Percentiles rank a stretch among this genome's conserved stretches.
Evolutionary conservation across 2,113 vertebrate species (phyloP).

Genomic region (Myocastor coypus): DNA sequence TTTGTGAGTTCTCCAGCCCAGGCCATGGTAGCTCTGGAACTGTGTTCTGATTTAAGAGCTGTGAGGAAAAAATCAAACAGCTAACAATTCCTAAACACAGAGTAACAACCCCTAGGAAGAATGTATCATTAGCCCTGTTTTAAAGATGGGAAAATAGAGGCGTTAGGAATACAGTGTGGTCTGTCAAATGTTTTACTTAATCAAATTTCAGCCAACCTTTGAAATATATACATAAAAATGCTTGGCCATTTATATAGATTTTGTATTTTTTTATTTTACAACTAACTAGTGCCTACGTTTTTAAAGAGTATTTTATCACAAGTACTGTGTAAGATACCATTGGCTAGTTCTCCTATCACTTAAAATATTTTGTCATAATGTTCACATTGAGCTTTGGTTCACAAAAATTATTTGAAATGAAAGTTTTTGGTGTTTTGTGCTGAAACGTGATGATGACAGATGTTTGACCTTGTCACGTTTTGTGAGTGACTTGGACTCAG

Average conservation of each 20-base stretch:
- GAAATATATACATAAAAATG: background rate
- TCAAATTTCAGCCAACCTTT: slow-evolving; percentile 31
- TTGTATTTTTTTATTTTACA: background rate
- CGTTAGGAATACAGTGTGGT: background rate
- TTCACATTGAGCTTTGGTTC: slow-evolving; percentile 40
- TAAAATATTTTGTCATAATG: slow-evolving; percentile 23
- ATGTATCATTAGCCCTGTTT: background rate
- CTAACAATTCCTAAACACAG: background rate
- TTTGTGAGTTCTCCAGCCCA: background rate
- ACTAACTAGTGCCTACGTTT: background rate
- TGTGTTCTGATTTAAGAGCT: background rate
- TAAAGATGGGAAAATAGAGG: slow-evolving; percentile 4
- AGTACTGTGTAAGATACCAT: background rate
- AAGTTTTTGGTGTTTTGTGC: background rate
- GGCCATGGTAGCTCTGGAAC: background rate
- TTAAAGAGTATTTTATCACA: slow-evolving; percentile 53
- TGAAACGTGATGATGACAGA: background rate
- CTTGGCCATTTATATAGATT: slow-evolving; percentile 10
- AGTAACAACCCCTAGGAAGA: background rate
- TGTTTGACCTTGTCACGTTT: background rate
- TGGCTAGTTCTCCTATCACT: background rate
- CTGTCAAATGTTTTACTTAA: background rate
- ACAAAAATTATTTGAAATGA: slow-evolving; percentile 24
- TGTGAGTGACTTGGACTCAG: background rate
- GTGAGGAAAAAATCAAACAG: background rate